A percentile compares a stretch with the other conserved stretches of the same genome.
Conservation (phyloP, 2,113 vertebrate species). For the Pleuronectes platessa region DNA sequence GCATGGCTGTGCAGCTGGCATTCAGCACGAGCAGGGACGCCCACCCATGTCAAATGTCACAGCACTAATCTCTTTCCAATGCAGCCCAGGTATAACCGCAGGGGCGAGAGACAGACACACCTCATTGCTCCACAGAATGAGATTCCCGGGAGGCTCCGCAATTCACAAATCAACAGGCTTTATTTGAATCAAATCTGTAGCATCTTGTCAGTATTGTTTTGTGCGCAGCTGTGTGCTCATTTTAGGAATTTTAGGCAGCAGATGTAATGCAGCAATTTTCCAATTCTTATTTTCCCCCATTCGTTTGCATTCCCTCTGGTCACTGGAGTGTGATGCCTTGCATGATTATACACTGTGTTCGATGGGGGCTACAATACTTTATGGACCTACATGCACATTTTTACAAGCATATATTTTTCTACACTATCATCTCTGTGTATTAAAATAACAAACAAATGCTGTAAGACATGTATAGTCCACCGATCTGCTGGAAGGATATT, state of each 20-base stretch:
- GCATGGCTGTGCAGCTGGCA: conserved; percentile 57
- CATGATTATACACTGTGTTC: conserved; percentile 7
- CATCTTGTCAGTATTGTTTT: conserved; percentile 40
- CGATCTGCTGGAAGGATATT: conserved; percentile 27
- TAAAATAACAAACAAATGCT: conserved; percentile 21
- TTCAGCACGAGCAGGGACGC: conserved; percentile 70
- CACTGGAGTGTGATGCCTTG: conserved; percentile 7
- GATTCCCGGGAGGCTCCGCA: conserved; percentile 33
- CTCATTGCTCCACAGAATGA: conserved; percentile 58
- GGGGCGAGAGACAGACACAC: conserved; percentile 66
- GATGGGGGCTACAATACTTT: conserved; percentile 11
- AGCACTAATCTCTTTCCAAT: conserved; percentile 80
- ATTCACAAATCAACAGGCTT: conserved; percentile 49
- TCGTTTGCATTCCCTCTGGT: conserved; percentile 3
- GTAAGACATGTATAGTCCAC: conserved; percentile 21
- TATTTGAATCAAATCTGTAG: conserved; percentile 36
- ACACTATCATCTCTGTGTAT: conserved; percentile 7
- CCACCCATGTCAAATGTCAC: conserved; percentile 83
- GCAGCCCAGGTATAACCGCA: conserved; percentile 72
- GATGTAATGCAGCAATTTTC: conserved; percentile 18
- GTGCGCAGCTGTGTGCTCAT: conserved; percentile 7
- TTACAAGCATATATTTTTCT: neutral
- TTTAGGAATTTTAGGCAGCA: conserved; percentile 7
- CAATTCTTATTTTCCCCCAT: neutral
- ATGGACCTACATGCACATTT: too few relatives aligned